phyloP scores from a whole-genome alignment of 2,888 invertebrate genomes.

The Alviniconcha strummeri region DNA sequence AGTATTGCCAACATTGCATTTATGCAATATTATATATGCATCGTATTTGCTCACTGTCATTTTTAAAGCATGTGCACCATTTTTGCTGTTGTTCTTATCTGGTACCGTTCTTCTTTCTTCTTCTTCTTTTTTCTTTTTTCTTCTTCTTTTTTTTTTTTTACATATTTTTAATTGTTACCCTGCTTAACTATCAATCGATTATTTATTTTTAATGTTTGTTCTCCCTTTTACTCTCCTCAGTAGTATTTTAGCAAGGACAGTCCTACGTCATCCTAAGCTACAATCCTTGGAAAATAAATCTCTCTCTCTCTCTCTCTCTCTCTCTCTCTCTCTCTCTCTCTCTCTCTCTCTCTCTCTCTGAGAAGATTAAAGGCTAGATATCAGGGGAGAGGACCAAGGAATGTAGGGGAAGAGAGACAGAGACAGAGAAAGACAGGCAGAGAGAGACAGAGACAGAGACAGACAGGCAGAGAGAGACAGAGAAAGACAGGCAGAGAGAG shows the following conservation, averaged over 20 bases:
- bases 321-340: neutral
- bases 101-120: neutral
- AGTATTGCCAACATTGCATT: too few species aligned
- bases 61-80: too few species aligned
- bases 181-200: neutral
- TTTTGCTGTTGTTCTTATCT: neutral
- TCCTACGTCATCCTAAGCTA: too few species aligned
- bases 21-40: too few species aligned
- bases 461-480: neutral
- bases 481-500: too few species aligned
- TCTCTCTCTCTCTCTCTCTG: slow-evolving; percentile 1
- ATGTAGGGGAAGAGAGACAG: neutral
- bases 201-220: neutral
- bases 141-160: neutral
- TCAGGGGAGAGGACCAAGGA: neutral
- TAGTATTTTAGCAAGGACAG: too few species aligned
- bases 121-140: neutral
- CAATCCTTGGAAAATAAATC: neutral
- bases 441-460: too few species aligned
- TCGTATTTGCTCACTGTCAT: too few species aligned
- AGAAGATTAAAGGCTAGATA: neutral
- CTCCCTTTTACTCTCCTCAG: neutral
- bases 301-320: neutral
- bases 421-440: neutral
- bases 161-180: neutral